Percentiles rank a stretch among this genome's conserved stretches.
Conservation (phyloP, 2,888 invertebrate genomes). For the Acleris sparsana region DNA sequence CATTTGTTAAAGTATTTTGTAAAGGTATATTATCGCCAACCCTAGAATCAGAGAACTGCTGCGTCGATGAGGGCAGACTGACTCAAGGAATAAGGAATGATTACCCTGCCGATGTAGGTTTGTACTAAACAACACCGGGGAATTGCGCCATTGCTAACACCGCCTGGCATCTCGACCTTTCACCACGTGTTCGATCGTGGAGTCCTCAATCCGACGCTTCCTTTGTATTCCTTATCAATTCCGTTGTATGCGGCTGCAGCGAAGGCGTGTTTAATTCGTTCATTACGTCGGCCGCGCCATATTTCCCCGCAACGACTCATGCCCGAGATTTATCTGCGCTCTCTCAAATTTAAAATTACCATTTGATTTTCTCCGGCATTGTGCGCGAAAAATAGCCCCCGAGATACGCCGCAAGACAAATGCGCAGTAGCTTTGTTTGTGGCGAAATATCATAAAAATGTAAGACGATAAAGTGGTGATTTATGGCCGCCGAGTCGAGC, state of each 20-base stretch:
- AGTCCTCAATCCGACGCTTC: too few relatives aligned
- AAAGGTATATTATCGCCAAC: too few relatives aligned
- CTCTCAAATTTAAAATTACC: slow-evolving; percentile 68
- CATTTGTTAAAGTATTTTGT: too few relatives aligned
- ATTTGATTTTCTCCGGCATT: slow-evolving; percentile 65
- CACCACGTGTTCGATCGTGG: too few relatives aligned
- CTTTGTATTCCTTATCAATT: too few relatives aligned
- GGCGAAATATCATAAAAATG: slow-evolving; percentile 70
- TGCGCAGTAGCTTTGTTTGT: slow-evolving; percentile 69
- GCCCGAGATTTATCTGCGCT: slow-evolving; percentile 31
- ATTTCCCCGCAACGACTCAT: slow-evolving; percentile 30
- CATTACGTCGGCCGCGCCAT: slow-evolving; percentile 24
- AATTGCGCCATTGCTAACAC: too few relatives aligned
- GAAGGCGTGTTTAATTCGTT: slow-evolving; percentile 26
- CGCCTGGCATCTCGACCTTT: too few relatives aligned
- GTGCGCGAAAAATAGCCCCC: slow-evolving; percentile 62
- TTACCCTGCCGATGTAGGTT: too few relatives aligned
- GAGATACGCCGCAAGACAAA: slow-evolving; percentile 66
- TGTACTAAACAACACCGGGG: too few relatives aligned
- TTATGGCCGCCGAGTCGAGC: slow-evolving; percentile 47
- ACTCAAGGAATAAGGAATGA: too few relatives aligned
- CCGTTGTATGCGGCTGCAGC: background rate
- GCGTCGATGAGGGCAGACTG: too few relatives aligned
- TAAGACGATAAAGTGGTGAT: slow-evolving; percentile 67
- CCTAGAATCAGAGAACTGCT: too few relatives aligned